A percentile compares a stretch with the other conserved stretches of the same genome.
Evolutionary conservation across 2,888 invertebrate genomes (phyloP).

Genomic region (Nomada fucata): DNA sequence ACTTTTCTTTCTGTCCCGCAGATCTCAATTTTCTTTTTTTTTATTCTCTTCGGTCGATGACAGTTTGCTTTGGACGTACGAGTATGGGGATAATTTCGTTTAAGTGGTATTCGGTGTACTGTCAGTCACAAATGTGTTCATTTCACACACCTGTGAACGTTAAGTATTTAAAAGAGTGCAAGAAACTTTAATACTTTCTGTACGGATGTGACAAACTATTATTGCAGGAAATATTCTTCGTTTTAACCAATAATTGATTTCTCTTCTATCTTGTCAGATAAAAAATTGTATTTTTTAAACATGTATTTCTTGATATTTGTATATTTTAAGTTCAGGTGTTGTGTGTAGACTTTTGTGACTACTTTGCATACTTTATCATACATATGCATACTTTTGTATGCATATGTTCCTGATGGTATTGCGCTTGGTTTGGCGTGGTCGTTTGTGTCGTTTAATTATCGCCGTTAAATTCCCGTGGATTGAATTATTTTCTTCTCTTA

Average conservation of each 20-base stretch:
- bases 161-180: too few species aligned
- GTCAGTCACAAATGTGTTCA: too few species aligned
- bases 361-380: too few species aligned
- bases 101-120: not conserved
- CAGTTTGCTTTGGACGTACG: too few species aligned
- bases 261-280: not conserved
- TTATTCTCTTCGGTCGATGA: not conserved
- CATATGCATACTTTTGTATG: too few species aligned
- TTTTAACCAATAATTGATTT: not conserved
- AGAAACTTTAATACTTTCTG: too few species aligned
- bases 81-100: not conserved
- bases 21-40: not conserved
- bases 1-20: not conserved
- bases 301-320: not conserved
- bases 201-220: too few species aligned
- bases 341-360: too few species aligned
- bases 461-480: not conserved
- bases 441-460: slow-evolving; percentile 6
- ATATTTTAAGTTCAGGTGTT: too few species aligned
- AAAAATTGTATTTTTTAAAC: not conserved
- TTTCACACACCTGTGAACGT: too few species aligned
- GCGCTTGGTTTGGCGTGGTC: slow-evolving; percentile 7
- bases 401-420: not conserved
- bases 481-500: not conserved
- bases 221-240: not conserved